Base-by-base conservation (phyloP, 2,888 invertebrate genomes). In the Leucophenga maculata region DNA sequence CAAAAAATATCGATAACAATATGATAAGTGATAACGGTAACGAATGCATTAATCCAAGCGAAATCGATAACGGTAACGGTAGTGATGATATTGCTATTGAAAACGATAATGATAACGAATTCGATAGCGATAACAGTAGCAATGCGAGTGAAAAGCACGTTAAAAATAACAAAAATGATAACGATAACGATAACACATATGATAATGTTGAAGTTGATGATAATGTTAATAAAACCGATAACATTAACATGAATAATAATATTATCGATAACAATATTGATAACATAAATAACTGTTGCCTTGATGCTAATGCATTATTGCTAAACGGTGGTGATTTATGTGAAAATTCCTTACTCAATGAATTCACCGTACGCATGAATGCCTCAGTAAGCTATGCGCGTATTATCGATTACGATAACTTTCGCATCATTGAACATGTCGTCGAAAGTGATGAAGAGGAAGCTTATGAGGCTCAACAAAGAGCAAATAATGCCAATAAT, bases 401-500 rank as follows among this genome's bases (percentile, higher is more conserved):
- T 0, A 85, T 85, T 14, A 81, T 85, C 39, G 85, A 85, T 68
- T 85, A 83, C 67, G 86, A 85, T 68, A 86, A 85, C 69, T 74
- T 85, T 69, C 81, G 85, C 32, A 85, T 85, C 3, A 86, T 86
- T 71, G 86, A 86, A 68, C 86, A 86, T 67, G 86, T 86, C 39
- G 84, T 86, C 75, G 86, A 86, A 65, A 85, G 81, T 68, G 79
- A 82, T 6, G 78, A 76, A 0, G 76, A 75, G 0, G 77, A 74
- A 0, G 66, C 32, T 0, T 18, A 13, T 0, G 54, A 67, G 14
- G 50, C 18, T 50, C n/a, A n/a, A n/a, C n/a, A n/a, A n/a, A 8
- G 13, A 4, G 50, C 6, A n/a, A 6, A n/a, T 6, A 16, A 18
- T 48, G 13, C 48, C 3, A 48, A 8, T 18, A 18, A 50, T 44